Evolutionary conservation across 2,113 vertebrate species (phyloP), one percentile per base, ranked within the genome.

Genomic region (Pogonocichla stellata): DNA sequence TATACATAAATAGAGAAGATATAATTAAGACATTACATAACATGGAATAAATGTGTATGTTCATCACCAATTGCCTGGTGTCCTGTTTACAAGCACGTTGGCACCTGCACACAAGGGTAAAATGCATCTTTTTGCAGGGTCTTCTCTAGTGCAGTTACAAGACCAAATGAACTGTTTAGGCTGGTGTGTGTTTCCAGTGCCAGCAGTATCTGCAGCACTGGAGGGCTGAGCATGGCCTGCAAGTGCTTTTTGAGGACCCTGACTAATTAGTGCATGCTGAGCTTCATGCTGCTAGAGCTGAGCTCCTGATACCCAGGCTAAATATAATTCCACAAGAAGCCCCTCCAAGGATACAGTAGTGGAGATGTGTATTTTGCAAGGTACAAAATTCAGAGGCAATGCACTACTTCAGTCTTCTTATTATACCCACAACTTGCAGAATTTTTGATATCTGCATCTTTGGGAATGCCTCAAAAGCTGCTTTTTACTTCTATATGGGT

Each of bases 231-330:
- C 7, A 3, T 33, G 53, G 81, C 81, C 82, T 58, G 74, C 36
- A 34, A 67, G 58, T 65, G 78, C 88, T 73, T 73, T 69, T 79
- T 77, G 88, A 90, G 62, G 50, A 83, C 75, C 67, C 48, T 89
- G 78, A 56, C 70, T 94, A 87, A 80, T 87, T 73, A 92, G 85
- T n/a, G 42, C 88, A 57, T 43, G 82, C 94, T 97, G 94, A 83
- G 92, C 45, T 72, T 40, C 61, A 23, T 72, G 70, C 88, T 89
- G 88, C 77, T 91, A 12, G 29, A 47, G 61, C 88, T 83, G 58
- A 86, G 64, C 38, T 95, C 43, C 86, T 43, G n/a, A 45, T 58
- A 54, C 54, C 62, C 60, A 40, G 29, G 74, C 75, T 93, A 92
- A 92, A 88, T 65, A 92, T 80, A 95, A 71, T 80, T 47, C 85